Percentiles rank a stretch among this genome's conserved stretches.
These are phyloP conservation scores for Liparis tanakae DNA, from an alignment of 2,797 vertebrate species.

Conservation along the genomic window DNA sequence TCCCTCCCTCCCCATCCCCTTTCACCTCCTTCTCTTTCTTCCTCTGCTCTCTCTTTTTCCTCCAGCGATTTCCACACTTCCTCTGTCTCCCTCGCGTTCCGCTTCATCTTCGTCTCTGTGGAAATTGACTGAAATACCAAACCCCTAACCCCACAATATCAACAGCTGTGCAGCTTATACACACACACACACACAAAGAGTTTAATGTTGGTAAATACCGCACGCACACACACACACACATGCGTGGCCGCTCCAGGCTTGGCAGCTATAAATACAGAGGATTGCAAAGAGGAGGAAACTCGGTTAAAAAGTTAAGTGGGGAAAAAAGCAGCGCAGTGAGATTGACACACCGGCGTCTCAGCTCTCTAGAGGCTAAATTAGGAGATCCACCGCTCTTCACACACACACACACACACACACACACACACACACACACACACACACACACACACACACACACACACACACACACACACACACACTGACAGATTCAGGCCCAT, in stretches of 20 bases:
- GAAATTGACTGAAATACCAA: constrained; percentile 82
- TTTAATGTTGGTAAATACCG: constrained; percentile 79
- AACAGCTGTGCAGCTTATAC: constrained; percentile 75
- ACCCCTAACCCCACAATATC: constrained; percentile 77
- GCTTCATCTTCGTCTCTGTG: constrained; percentile 76
- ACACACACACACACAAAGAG: constrained; percentile 62
- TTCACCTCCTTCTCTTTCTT: constrained; percentile 67
- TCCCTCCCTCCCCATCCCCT: constrained; percentile 52
- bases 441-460: constrained; percentile 30
- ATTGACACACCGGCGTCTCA: constrained; percentile 81
- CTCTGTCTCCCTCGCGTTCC: constrained; percentile 62
- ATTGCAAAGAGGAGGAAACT: constrained; percentile 81
- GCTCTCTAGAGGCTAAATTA: constrained; percentile 85
- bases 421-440: constrained; percentile 38
- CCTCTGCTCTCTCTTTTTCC: constrained; percentile 69
- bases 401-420: constrained; percentile 47
- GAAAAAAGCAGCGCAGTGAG: constrained; percentile 77
- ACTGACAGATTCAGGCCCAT: constrained; percentile 44
- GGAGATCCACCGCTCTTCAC: constrained; percentile 72
- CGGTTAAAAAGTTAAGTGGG: constrained; percentile 84
- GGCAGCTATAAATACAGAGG: constrained; percentile 82
- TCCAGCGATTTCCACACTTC: constrained; percentile 77
- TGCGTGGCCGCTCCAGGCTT: constrained; percentile 74
- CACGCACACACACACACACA: constrained; percentile 42
- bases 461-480: constrained; percentile 5